Evolutionary conservation across 37 sponge, comb jelly and placozoan genomes (phyloP).

Genomic region (Diacarnus erythraeanus): DNA sequence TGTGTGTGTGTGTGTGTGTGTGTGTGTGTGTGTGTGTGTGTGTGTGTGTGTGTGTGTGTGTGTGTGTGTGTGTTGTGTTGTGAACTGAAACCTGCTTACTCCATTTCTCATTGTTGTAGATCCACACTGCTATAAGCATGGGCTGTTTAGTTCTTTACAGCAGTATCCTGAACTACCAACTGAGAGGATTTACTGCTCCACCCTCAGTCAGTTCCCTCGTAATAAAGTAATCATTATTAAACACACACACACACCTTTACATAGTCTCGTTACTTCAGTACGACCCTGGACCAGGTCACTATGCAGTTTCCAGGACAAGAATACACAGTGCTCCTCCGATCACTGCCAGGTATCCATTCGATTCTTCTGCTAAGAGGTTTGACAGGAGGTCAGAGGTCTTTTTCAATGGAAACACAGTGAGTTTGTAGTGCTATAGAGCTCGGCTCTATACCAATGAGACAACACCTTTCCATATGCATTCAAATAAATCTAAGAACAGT

Average conservation of each 20-base stretch:
- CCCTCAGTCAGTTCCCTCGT: conserved; percentile 94
- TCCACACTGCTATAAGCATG: too few species aligned
- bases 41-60: too few species aligned
- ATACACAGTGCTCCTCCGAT: conserved; percentile 37
- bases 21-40: too few species aligned
- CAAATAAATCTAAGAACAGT: too few species aligned
- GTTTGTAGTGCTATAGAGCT: background rate
- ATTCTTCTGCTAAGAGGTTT: conserved; percentile 36
- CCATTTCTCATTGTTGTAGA: too few species aligned
- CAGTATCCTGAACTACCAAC: conserved; percentile 82
- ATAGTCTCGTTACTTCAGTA: background rate
- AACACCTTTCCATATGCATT: too few species aligned
- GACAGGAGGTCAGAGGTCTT: background rate
- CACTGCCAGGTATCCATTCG: conserved; percentile 48
- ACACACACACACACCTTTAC: too few species aligned
- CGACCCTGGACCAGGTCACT: conserved; percentile 82
- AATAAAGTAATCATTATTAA: conserved; percentile 31
- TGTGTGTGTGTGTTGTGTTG: too few species aligned
- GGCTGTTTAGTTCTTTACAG: conserved; percentile 59
- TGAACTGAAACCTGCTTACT: too few species aligned
- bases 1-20: too few species aligned
- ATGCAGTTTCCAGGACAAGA: conserved; percentile 9
- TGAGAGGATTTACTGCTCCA: conserved; percentile 88
- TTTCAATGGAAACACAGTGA: background rate
- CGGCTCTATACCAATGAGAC: too few species aligned